A percentile compares a stretch with the other conserved stretches of the same genome.
These are phyloP conservation scores for Trissonchulus latispiculum DNA, from an alignment of 2,888 invertebrate species.

Conservation along the genomic window DNA sequence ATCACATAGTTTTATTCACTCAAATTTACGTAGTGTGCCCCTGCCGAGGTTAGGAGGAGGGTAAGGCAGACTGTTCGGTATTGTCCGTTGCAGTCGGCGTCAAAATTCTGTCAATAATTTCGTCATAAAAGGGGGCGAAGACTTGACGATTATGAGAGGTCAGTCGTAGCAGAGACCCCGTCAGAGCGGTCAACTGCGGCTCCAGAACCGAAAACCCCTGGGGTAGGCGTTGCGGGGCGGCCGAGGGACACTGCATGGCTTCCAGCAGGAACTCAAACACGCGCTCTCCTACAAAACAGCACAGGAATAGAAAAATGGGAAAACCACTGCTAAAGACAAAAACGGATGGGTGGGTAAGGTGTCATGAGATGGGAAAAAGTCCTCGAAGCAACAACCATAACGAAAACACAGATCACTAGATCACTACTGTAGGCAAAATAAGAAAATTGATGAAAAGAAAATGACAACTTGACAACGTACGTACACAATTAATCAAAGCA, in stretches of 20 bases:
- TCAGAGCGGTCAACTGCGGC: conserved; percentile 59
- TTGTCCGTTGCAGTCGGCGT: background rate
- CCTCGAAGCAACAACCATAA: conserved; percentile 20
- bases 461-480: too few species aligned
- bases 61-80: too few species aligned
- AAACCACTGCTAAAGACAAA: background rate
- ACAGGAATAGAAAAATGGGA: conserved; percentile 23
- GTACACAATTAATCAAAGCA: too few species aligned
- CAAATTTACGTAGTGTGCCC: too few species aligned
- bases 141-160: conserved; percentile 74
- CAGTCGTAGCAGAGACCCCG: conserved; percentile 65
- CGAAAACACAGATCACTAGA: too few species aligned
- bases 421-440: too few species aligned
- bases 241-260: conserved; percentile 50
- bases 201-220: conserved; percentile 65
- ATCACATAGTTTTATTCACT: too few species aligned
- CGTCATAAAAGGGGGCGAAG: conserved; percentile 65
- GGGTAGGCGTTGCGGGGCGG: conserved; percentile 61
- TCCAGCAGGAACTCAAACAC: conserved; percentile 46
- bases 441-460: too few species aligned
- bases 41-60: too few species aligned
- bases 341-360: background rate
- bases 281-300: conserved; percentile 44
- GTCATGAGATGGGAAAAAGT: background rate
- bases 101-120: conserved; percentile 47